Conservation (phyloP, 2,113 vertebrate species). For the Bos javanicus region DNA sequence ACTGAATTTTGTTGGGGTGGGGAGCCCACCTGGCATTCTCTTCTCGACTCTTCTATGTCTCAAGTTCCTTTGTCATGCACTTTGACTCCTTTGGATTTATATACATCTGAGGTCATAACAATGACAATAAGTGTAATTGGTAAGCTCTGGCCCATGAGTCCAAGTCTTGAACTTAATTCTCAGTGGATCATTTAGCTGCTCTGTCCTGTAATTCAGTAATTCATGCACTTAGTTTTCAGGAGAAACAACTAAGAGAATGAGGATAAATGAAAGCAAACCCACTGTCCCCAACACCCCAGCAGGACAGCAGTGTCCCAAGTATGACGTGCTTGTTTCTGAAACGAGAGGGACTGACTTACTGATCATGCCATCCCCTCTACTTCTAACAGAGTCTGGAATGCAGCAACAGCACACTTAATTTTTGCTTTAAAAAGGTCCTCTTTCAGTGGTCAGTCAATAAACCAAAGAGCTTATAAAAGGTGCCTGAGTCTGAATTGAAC, state of each 20-base stretch:
- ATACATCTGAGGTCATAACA: background rate
- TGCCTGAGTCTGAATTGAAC: background rate
- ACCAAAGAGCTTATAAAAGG: background rate
- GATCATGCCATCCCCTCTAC: background rate
- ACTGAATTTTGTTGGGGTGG: background rate
- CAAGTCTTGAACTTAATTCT: constrained; percentile 9
- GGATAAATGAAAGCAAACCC: background rate
- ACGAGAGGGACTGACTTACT: background rate
- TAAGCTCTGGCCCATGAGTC: background rate
- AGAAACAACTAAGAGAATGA: background rate
- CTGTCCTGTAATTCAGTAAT: background rate
- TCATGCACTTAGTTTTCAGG: background rate
- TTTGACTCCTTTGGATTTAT: background rate
- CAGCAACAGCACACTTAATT: background rate
- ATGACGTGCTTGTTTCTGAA: background rate
- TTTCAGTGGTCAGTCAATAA: background rate
- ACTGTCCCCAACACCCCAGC: background rate
- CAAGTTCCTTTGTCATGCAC: background rate
- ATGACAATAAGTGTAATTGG: background rate
- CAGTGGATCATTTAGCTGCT: background rate
- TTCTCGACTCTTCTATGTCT: background rate
- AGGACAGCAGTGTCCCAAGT: background rate
- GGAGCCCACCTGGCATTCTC: background rate
- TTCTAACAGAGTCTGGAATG: background rate
- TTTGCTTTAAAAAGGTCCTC: background rate